These are phyloP conservation scores for Oreochromis spilurus DNA, from an alignment of 2,113 vertebrate species.

Conservation along the genomic window DNA sequence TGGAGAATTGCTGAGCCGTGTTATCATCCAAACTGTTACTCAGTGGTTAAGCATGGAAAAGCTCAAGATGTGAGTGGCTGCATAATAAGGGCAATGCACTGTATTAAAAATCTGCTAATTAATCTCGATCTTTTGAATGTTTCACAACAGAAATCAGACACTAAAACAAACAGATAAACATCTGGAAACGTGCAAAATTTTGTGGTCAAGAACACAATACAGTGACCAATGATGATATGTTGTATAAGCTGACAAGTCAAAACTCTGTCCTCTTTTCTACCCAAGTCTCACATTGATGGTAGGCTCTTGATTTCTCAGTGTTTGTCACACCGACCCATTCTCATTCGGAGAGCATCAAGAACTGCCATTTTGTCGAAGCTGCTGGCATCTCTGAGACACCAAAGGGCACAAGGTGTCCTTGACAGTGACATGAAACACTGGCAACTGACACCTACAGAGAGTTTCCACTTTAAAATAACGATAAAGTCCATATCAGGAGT, in stretches of 20 bases:
- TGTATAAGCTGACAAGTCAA: background rate
- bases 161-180: background rate
- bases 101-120: background rate
- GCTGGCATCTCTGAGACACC: background rate
- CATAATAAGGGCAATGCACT: background rate
- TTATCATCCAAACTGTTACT: background rate
- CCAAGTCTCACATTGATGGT: background rate
- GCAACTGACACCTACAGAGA: background rate
- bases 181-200: background rate
- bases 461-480: background rate
- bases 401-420: background rate
- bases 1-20: background rate
- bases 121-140: background rate
- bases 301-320: background rate
- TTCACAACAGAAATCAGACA: background rate
- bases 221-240: background rate
- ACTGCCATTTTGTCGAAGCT: background rate
- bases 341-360: background rate
- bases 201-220: rapidly evolving
- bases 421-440: background rate
- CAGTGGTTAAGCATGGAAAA: background rate
- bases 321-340: background rate
- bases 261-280: background rate
- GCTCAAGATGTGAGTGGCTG: background rate
- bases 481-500: background rate